These are phyloP conservation scores for Halocynthia roretzi DNA, from an alignment of 23 tunicate species.

Conservation along the genomic window DNA sequence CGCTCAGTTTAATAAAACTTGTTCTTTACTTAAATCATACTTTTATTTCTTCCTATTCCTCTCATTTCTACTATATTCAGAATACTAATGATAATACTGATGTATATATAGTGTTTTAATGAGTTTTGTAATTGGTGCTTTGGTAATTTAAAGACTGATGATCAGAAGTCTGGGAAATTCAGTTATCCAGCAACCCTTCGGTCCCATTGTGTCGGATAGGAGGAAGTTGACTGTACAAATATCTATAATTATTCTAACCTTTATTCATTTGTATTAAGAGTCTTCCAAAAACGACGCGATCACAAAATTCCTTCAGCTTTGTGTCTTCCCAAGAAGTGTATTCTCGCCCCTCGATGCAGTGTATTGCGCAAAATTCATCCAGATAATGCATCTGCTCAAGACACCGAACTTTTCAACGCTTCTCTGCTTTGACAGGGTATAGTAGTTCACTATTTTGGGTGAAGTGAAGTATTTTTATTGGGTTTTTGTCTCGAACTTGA, in stretches of 20 bases:
- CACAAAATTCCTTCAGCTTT: conserved; percentile 91
- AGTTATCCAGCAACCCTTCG: no score
- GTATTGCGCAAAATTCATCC: conserved; percentile 91
- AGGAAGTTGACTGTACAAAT: background rate
- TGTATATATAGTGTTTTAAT: no score
- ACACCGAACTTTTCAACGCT: conserved; percentile 92
- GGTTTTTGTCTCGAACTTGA: background rate
- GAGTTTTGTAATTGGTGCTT: no score
- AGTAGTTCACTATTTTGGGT: background rate
- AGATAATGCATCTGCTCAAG: conserved; percentile 71
- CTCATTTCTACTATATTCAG: no score
- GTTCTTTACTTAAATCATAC: no score
- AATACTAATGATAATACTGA: no score
- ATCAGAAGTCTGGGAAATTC: no score
- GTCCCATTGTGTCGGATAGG: no score
- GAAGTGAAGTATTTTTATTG: background rate
- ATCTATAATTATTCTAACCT: background rate
- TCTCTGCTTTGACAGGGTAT: conserved; percentile 85
- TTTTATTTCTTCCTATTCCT: no score
- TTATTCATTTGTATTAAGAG: conserved; percentile 15
- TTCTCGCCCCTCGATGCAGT: conserved; percentile 94
- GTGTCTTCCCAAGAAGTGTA: conserved; percentile 85
- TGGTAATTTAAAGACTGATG: no score
- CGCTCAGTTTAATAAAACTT: no score
- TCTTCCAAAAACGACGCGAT: conserved; percentile 98